phyloP scores from a whole-genome alignment of 2,888 invertebrate species.

The Rotaria socialis region DNA sequence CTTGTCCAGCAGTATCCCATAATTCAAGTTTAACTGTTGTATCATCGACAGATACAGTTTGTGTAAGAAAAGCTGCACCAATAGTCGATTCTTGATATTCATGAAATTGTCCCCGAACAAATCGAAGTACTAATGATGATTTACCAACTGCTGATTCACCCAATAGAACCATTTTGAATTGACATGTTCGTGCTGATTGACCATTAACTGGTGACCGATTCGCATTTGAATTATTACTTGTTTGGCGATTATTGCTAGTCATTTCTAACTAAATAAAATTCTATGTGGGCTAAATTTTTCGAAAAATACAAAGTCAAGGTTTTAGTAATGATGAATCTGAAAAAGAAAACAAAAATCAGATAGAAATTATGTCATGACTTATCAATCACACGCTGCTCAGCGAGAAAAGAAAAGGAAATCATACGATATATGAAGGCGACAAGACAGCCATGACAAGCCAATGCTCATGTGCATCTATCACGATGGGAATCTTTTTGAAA shows the following conservation, averaged over 20 bases:
- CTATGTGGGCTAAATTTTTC: neutral
- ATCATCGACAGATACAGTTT: constrained; percentile 96
- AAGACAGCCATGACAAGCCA: neutral
- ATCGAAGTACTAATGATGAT: constrained; percentile 94
- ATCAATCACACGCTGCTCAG: neutral
- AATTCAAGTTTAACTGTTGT: constrained; percentile 99
- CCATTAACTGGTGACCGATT: neutral
- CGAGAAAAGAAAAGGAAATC: neutral
- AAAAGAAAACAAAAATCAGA: neutral
- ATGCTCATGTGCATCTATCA: neutral
- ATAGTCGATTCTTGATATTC: constrained; percentile 99
- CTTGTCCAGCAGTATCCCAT: constrained; percentile 96
- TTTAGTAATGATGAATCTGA: neutral
- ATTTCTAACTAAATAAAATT: no score
- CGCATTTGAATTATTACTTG: neutral
- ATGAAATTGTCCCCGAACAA: constrained; percentile 99
- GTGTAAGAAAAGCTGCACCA: constrained; percentile 93
- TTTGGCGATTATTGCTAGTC: neutral
- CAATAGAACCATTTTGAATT: constrained; percentile 91
- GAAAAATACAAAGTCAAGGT: neutral
- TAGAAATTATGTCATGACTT: neutral
- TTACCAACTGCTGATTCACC: constrained; percentile 99
- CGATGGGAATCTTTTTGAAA: neutral
- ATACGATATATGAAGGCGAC: neutral
- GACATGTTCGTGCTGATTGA: constrained; percentile 38